Conservation (phyloP, 2,797 vertebrate species). For the Melanotaenia boesemani region DNA sequence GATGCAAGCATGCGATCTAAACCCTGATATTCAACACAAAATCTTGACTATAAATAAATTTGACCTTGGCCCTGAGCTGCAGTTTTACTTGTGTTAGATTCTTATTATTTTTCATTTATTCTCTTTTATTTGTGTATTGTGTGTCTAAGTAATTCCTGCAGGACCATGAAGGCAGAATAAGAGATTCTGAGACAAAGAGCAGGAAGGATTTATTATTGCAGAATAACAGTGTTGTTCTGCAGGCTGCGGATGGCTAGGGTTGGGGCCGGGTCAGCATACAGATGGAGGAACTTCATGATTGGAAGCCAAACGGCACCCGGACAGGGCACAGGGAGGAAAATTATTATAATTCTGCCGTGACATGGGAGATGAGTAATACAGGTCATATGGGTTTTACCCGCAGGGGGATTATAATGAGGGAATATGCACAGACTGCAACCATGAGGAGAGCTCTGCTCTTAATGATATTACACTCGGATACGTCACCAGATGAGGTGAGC, state of each 20-base stretch:
- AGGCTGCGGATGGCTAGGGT: background rate
- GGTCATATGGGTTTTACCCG: slow-evolving; percentile 81
- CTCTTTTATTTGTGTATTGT: no score
- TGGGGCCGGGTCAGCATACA: slow-evolving; percentile 39
- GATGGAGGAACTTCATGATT: slow-evolving; percentile 58
- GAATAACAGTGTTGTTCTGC: slow-evolving; percentile 17
- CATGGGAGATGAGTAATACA: slow-evolving; percentile 78
- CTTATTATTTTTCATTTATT: no score
- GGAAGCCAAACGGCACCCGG: slow-evolving; percentile 61
- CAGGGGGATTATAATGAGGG: slow-evolving; percentile 72
- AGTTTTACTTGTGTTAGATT: no score
- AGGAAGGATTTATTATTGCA: slow-evolving; percentile 15
- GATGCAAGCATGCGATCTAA: no score
- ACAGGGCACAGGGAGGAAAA: slow-evolving; percentile 47
- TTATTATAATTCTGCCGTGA: slow-evolving; percentile 76
- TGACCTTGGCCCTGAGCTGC: no score
- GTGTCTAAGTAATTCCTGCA: no score
- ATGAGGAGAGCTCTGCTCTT: slow-evolving; percentile 62
- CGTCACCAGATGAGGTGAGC: slow-evolving; percentile 47
- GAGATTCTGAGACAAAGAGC: background rate
- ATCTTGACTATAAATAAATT: no score
- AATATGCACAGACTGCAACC: slow-evolving; percentile 59
- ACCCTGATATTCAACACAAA: no score
- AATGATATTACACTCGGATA: slow-evolving; percentile 63
- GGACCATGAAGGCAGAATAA: background rate